Percentiles rank a stretch among this genome's conserved stretches.
Evolutionary conservation across 35 echinoderm and acorn worm genomes (phyloP).

Genomic region (Heliocidaris erythrogramma): DNA sequence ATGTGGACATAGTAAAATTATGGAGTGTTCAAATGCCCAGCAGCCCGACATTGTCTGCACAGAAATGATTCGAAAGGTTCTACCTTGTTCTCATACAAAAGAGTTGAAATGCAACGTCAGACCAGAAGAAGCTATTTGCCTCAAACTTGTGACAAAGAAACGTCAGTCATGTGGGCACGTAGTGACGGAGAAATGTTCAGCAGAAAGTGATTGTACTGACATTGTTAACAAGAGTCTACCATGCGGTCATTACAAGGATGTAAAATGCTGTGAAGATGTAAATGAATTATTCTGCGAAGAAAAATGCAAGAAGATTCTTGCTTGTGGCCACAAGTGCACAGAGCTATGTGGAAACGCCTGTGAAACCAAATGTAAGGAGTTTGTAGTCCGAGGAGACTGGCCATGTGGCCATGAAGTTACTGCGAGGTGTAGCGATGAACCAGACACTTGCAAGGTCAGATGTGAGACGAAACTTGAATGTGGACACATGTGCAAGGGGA

Average conservation of each 20-base stretch:
- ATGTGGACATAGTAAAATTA: conserved; percentile 25
- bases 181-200: conserved; percentile 21
- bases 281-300: neutral
- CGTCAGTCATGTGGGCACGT: conserved; percentile 44
- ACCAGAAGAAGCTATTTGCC: neutral
- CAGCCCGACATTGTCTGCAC: conserved; percentile 6
- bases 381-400: conserved; percentile 17
- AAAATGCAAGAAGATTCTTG: conserved; percentile 41
- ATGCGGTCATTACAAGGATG: conserved; percentile 48
- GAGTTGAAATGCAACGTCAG: neutral
- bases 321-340: conserved; percentile 55
- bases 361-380: neutral
- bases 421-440: conserved; percentile 59
- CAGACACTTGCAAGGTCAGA: conserved; percentile 49
- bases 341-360: conserved; percentile 43
- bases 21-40: conserved; percentile 24
- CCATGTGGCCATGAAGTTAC: conserved; percentile 78
- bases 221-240: conserved; percentile 1
- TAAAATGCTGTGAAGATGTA: neutral
- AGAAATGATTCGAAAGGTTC: neutral
- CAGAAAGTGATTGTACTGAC: conserved; percentile 37
- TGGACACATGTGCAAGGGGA: conserved; percentile 63
- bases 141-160: conserved; percentile 6
- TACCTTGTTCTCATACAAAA: conserved; percentile 30
- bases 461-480: conserved; percentile 68